phyloP scores from a whole-genome alignment of 2,113 vertebrate species.

The Hoplias malabaricus region DNA sequence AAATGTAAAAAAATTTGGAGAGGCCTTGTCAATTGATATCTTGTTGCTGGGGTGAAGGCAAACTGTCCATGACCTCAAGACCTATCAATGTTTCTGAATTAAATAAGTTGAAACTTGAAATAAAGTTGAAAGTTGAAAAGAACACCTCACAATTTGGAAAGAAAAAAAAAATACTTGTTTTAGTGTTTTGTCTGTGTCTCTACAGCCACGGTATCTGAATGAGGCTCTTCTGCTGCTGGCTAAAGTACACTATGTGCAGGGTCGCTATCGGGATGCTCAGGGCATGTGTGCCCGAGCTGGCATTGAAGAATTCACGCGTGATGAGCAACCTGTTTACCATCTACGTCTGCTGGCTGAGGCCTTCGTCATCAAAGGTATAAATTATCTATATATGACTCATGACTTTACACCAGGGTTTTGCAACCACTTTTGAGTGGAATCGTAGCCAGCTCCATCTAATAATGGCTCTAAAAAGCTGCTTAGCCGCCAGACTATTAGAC shows the following conservation, averaged over 20 bases:
- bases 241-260: conserved; percentile 92
- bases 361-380: conserved; percentile 92
- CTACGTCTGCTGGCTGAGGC: conserved; percentile 92
- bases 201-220: conserved; percentile 84
- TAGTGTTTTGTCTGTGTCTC: not conserved
- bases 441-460: too few relatives aligned
- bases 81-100: too few relatives aligned
- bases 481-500: too few relatives aligned
- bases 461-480: too few relatives aligned
- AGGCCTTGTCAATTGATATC: too few relatives aligned
- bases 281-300: conserved; percentile 93
- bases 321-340: conserved; percentile 85
- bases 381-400: not conserved
- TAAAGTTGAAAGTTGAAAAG: too few relatives aligned
- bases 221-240: conserved; percentile 92
- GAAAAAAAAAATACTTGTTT: too few relatives aligned
- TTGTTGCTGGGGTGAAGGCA: too few relatives aligned
- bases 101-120: too few relatives aligned
- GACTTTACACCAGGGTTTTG: not conserved
- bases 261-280: conserved; percentile 88
- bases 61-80: too few relatives aligned
- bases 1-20: too few relatives aligned
- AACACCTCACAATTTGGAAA: too few relatives aligned
- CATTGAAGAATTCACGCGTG: conserved; percentile 84
- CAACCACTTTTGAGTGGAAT: not conserved